phyloP scores from a whole-genome alignment of 2,888 invertebrate species.

The Chloromyia formosa region DNA sequence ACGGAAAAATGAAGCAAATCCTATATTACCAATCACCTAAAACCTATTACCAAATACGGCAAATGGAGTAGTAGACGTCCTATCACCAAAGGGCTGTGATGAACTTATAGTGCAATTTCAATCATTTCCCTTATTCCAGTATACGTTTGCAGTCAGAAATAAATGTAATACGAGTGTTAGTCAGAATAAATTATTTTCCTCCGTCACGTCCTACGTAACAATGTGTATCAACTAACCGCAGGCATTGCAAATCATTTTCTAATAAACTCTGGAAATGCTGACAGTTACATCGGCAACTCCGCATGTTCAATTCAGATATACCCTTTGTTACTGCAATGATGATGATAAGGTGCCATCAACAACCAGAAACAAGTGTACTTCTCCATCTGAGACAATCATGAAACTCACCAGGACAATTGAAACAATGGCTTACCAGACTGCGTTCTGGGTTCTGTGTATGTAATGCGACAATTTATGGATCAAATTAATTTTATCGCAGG shows the following conservation, averaged over 20 bases:
- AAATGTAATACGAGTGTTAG: no score
- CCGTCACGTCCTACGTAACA: no score
- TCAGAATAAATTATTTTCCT: no score
- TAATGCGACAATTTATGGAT: slow-evolving; percentile 41
- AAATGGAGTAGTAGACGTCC: no score
- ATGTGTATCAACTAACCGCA: no score
- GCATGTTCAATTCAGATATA: not conserved
- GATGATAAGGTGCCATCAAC: slow-evolving; percentile 42
- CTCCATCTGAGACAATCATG: slow-evolving; percentile 19
- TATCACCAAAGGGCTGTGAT: no score
- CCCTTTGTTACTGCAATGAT: slow-evolving; percentile 16
- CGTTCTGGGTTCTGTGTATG: not conserved
- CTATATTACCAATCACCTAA: no score
- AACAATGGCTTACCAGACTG: not conserved
- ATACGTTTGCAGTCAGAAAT: no score
- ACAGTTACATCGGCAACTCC: not conserved
- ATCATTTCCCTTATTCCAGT: no score
- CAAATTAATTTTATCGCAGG: slow-evolving; percentile 44
- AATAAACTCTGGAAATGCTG: slow-evolving; percentile 4
- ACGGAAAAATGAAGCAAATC: no score
- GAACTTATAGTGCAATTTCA: no score
- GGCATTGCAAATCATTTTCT: not conserved
- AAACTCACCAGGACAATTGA: not conserved
- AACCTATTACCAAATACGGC: no score
- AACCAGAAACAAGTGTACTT: slow-evolving; percentile 34